Conservation (phyloP, 2,113 vertebrate species). For the Rostratula benghalensis region DNA sequence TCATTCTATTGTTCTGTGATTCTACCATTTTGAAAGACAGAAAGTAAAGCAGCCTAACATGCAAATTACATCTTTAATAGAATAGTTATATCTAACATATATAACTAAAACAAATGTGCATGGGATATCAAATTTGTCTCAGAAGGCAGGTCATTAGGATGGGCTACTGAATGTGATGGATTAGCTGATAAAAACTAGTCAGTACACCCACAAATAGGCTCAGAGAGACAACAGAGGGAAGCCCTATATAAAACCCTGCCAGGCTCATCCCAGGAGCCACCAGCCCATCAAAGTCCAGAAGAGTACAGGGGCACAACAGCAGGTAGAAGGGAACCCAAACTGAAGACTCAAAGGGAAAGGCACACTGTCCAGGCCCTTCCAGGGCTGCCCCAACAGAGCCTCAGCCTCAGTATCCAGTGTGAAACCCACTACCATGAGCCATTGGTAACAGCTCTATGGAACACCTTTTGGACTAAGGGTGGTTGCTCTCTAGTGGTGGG, state of each 20-base stretch:
- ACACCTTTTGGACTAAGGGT: neutral
- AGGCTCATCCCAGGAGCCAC: neutral
- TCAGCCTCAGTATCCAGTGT: neutral
- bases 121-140: neutral
- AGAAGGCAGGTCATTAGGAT: neutral
- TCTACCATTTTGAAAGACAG: neutral
- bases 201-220: neutral
- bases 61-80: neutral
- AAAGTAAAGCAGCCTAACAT: neutral
- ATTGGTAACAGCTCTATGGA: neutral
- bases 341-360: neutral
- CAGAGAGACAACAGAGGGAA: neutral
- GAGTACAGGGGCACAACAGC: neutral
- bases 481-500: neutral
- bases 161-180: rapidly evolving
- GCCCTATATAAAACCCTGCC: neutral
- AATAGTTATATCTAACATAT: neutral
- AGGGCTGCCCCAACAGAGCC: neutral
- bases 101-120: neutral
- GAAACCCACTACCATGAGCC: neutral
- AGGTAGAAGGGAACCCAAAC: rapidly evolving
- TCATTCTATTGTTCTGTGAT: neutral
- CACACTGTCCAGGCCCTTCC: rapidly evolving
- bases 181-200: neutral
- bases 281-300: neutral